Conservation (phyloP, 2,797 vertebrate species). For the Sandelia bainsii region DNA sequence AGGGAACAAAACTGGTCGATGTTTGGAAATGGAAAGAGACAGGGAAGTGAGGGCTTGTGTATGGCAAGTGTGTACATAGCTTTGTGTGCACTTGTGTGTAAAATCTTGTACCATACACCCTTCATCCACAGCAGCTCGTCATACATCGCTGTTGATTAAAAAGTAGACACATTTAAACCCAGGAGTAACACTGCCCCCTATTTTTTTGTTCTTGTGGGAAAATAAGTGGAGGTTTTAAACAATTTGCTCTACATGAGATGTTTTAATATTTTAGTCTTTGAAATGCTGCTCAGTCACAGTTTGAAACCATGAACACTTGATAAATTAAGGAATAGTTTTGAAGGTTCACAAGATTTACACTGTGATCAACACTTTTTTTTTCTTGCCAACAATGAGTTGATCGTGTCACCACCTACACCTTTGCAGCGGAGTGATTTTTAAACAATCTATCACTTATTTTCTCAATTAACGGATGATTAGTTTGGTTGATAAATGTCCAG, state of each 20-base stretch:
- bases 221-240: neutral
- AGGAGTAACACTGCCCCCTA: too few relatives aligned
- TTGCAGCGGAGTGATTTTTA: too few relatives aligned
- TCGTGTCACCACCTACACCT: too few relatives aligned
- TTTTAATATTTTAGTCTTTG: too few relatives aligned
- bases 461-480: too few relatives aligned
- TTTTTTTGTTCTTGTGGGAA: neutral
- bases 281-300: neutral
- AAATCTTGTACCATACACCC: slow-evolving; percentile 3
- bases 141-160: neutral
- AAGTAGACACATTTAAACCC: neutral
- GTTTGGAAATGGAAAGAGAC: neutral
- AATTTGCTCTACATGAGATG: too few relatives aligned
- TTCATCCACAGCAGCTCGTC: neutral
- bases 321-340: too few relatives aligned
- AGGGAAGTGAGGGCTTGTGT: neutral
- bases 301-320: neutral
- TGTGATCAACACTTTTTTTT: too few relatives aligned
- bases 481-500: too few relatives aligned
- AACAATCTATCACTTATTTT: too few relatives aligned
- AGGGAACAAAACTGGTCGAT: neutral
- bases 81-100: slow-evolving; percentile 10
- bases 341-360: too few relatives aligned
- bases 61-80: slow-evolving; percentile 15
- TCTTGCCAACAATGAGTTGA: too few relatives aligned